Evolutionary conservation across 2,113 vertebrate species (phyloP), one percentile per base, ranked within the genome.

Genomic region (Agapornis roseicollis): DNA sequence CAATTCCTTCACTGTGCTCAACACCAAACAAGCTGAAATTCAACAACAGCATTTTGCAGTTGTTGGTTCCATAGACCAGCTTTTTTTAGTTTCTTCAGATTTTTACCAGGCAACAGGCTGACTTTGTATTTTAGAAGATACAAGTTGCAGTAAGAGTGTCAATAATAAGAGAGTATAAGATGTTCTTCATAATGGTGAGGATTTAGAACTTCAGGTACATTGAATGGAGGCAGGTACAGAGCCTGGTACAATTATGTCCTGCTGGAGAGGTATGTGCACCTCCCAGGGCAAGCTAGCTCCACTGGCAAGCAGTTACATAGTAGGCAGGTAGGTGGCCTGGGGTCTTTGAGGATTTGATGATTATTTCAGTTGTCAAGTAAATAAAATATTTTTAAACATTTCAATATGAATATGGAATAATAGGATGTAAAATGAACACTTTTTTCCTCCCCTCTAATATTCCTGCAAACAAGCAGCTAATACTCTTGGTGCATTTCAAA

Each of bases 61-160:
- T 76, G 2, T 25, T 55, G 1, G 13, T 85, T 79, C 14, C 50
- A 19, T 12, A 64, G 50, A 14, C 7, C 9, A 18, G 19, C 7
- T 68, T 77, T 42, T 61, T n/a, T 37, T 56, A 49, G 6, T 58
- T 70, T 86, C n/a, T 83, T 12, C 10, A 68, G 19, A 47, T 72
- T 85, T 92, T 17, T 78, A 10, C 13, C 47, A 41, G 37, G 39
- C 18, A 71, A 33, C 24, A 17, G 13, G 6, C 31, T 81, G 39
- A 35, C 10, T 55, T 80, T 5, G 7, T 9, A 12, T 37, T 80
- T 69, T 37, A 60, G 65, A 80, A 50, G 24, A 37, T 24, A 37
- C 0, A 0, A 53, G 11, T 23, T 80, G 25, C 47, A 47, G 7
- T 71, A 56, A 47, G 35, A 44, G 11, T 33, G 7, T 14, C 35